Evolutionary conservation across 2,113 vertebrate species (phyloP), one percentile per base, ranked within the genome.

Genomic region (Coracopsis vasa): DNA sequence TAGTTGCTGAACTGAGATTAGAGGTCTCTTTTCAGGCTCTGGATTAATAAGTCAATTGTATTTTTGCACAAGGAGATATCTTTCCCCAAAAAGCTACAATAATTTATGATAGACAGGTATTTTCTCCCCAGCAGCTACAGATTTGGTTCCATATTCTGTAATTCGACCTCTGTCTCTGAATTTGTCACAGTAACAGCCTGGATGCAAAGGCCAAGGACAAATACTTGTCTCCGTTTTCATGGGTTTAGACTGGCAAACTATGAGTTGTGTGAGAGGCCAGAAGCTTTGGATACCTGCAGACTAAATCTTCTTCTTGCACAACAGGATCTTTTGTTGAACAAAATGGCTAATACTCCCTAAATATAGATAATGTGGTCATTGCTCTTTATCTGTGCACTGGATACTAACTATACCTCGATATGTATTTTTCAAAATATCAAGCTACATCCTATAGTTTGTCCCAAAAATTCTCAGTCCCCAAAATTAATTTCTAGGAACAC

Each of bases 351-450:
- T 60, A 50, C 2, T 78, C 18, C 4, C 4, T 82, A 58, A 33
- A 6, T 54, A 16, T 0, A 1, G 9, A 5, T 58, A 28, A 28
- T 29, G 13, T 64, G 21, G 4, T 53, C 24, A 37, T 4, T 2
- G 29, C 25, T 88, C 11, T 78, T 58, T 48, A 27, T 47, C n/a
- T 78, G 11, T 69, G 37, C 60, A 29, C 10, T 74, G 27, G 5
- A 20, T 66, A 13, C 3, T 51, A 73, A 31, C 16, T 60, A 14
- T 45, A 70, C 28, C 5, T 35, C 17, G 5, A 45, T 33, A 51
- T 2, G 4, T 29, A 27, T 62, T 61, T 84, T 70, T 73, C 8
- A 75, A 71, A 85, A 88, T 48, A 62, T 21, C 25, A 53, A 82
- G 19, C 9, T 71, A 61, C 13, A 64, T 6, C 25, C 28, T 16